Base-by-base conservation (phyloP, 2,888 invertebrate genomes). In the Tineola bisselliella region DNA sequence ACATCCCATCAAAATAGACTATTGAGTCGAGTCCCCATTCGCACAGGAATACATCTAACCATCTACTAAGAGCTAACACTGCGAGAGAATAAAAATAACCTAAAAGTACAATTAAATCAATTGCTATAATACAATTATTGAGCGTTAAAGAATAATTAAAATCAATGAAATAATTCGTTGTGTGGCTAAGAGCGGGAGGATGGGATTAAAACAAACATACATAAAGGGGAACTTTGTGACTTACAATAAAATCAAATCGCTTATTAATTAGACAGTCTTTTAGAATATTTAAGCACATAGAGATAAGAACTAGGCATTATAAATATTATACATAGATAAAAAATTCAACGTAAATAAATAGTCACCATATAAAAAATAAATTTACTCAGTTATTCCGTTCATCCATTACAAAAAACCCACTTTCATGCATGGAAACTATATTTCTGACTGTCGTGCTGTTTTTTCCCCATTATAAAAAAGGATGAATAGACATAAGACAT, bases 181-280 rank as follows among this genome's bases (percentile, higher is more conserved):
- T 48, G 25, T 25, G 6, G 25, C 6, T 25, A 25, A 25, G n/a
- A n/a, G n/a, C n/a, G n/a, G n/a, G n/a, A n/a, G n/a, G 15, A 15
- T 15, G 48, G 48, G 12, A 17, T 17, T 3, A 71, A 76, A 79
- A 72, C 71, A 68, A 44, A 10, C 6, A 44, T 10, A 44, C 6
- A 33, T 10, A 33, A 12, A 8, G 13, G 43, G 73, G 71, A 76
- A 78, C 77, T 87, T 87, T 87, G 86, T 86, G 84, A 86, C 86
- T 82, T 83, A 84, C 67, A 75, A 44, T 80, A 81, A 80, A 78
- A 78, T 80, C 81, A 74, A 78, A 76, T 82, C 81, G 79, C 84
- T 83, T 84, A 83, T 72, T 69, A 79, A 79, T 56, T 84, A 84
- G 83, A 83, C 86, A 87, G 86, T 87, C 86, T 87, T 86, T 81